A percentile compares a stretch with the other conserved stretches of the same genome.
Evolutionary conservation across 2,797 vertebrate species (phyloP).

Genomic region (Zalophus californianus): DNA sequence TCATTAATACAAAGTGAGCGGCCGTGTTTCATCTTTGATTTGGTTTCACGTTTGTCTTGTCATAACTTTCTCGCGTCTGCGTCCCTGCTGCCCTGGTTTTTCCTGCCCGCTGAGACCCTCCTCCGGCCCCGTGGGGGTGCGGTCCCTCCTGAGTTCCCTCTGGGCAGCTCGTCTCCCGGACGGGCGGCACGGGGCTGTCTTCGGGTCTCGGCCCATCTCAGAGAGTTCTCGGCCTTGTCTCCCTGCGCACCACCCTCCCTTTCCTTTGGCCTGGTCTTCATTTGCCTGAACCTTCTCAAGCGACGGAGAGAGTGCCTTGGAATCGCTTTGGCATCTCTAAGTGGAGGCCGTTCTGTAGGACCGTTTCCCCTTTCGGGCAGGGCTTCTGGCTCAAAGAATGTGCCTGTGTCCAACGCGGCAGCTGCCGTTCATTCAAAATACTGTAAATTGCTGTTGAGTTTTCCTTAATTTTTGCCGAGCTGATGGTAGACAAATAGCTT

Average conservation of each 20-base stretch:
- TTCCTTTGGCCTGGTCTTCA: background rate
- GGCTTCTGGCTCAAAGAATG: background rate
- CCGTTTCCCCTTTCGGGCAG: fast-evolving
- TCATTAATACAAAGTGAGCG: fast-evolving
- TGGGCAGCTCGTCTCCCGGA: background rate
- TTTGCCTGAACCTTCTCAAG: background rate
- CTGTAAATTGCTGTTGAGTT: fast-evolving
- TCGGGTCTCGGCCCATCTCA: background rate
- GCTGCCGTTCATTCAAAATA: fast-evolving
- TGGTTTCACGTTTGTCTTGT: background rate
- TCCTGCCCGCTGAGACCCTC: background rate
- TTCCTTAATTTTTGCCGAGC: fast-evolving
- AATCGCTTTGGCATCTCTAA: background rate
- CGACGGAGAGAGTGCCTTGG: fast-evolving
- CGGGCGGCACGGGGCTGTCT: background rate
- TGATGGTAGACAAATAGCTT: background rate
- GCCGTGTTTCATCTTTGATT: background rate
- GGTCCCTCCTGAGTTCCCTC: background rate
- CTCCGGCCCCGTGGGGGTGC: background rate
- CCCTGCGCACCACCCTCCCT: fast-evolving
- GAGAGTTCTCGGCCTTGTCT: background rate
- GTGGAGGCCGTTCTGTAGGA: background rate
- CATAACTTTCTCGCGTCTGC: fast-evolving
- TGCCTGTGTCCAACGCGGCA: fast-evolving
- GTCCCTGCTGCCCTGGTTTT: background rate